Conservation (phyloP, 92 coral and sea anemone species). For the Palythoa caribaeorum region DNA sequence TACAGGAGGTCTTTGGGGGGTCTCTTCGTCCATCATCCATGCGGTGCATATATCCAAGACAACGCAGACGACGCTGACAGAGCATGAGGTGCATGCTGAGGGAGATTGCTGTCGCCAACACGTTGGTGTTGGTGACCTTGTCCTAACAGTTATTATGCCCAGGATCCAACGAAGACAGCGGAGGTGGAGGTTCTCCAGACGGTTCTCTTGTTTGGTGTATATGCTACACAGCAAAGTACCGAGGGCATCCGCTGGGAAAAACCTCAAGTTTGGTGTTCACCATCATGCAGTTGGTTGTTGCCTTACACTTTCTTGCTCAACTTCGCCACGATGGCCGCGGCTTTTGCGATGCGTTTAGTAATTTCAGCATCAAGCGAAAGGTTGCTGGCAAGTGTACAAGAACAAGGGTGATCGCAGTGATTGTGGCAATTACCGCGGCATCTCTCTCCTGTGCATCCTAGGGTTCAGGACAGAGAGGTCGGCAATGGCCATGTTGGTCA, state of each 20-base stretch:
- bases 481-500: background rate
- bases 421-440: background rate
- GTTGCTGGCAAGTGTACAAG: slow-evolving; percentile 4
- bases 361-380: slow-evolving; percentile 5
- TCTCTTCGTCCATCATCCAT: slow-evolving; percentile 43
- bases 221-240: slow-evolving; percentile 47
- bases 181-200: slow-evolving; percentile 55
- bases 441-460: background rate
- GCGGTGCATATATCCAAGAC: slow-evolving; percentile 57
- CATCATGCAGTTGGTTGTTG: slow-evolving; percentile 45
- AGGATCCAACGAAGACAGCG: slow-evolving; percentile 20
- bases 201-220: slow-evolving; percentile 39
- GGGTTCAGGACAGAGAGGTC: background rate
- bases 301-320: slow-evolving; percentile 30
- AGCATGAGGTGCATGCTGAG: slow-evolving; percentile 43
- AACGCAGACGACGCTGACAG: slow-evolving; percentile 51
- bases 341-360: background rate
- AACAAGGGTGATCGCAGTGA: background rate
- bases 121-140: slow-evolving; percentile 51
- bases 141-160: slow-evolving; percentile 24
- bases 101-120: slow-evolving; percentile 42
- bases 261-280: slow-evolving; percentile 51
- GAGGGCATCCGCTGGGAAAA: slow-evolving; percentile 40
- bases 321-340: background rate
- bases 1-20: slow-evolving; percentile 3